These are phyloP conservation scores for Archegozetes longisetosus DNA, from an alignment of 1,140 invertebrate species.

Conservation along the genomic window DNA sequence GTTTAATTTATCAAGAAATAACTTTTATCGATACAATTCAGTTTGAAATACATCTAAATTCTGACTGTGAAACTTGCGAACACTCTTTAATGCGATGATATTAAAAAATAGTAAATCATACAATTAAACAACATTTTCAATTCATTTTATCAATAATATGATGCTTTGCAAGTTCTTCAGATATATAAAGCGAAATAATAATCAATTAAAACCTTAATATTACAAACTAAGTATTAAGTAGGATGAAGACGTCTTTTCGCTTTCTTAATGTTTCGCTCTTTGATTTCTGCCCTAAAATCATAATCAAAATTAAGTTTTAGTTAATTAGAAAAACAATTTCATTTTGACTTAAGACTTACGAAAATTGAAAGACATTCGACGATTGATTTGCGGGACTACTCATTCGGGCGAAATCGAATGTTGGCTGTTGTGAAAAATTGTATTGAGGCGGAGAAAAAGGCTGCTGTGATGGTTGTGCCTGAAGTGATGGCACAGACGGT, in stretches of 20 bases:
- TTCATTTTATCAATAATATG: no score
- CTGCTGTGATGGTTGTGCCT: not conserved
- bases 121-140: no score
- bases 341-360: not conserved
- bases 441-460: not conserved
- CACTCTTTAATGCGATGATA: no score
- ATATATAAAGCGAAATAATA: no score
- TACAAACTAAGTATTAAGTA: not conserved
- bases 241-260: not conserved
- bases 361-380: not conserved
- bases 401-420: not conserved
- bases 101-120: no score
- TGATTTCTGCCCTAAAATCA: not conserved
- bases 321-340: not conserved
- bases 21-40: no score
- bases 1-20: no score
- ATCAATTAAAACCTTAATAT: not conserved
- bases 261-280: not conserved
- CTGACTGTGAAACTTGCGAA: no score
- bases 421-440: not conserved
- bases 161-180: no score
- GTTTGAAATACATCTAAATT: no score
- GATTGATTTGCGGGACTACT: not conserved
- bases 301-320: not conserved
- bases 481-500: no score